A percentile compares a stretch with the other conserved stretches of the same genome.
Evolutionary conservation across 2,113 vertebrate species (phyloP).

Genomic region (Hyperoodon ampullatus): DNA sequence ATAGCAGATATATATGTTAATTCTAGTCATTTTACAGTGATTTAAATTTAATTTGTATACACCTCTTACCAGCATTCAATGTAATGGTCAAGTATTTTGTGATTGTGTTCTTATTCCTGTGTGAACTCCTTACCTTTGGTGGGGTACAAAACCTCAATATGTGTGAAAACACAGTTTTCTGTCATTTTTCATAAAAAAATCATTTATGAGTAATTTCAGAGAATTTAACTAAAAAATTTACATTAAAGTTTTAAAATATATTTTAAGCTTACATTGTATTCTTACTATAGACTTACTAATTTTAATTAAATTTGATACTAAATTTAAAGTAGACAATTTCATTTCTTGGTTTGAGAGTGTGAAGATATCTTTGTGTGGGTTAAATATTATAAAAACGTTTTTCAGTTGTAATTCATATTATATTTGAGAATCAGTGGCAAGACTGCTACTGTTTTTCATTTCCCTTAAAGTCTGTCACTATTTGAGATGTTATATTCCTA

Average conservation of each 20-base stretch:
- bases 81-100: not conserved
- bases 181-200: not conserved
- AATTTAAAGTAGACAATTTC: constrained; percentile 39
- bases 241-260: not conserved
- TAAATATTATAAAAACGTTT: constrained; percentile 43
- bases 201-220: constrained; percentile 19
- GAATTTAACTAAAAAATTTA: not conserved
- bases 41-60: not conserved
- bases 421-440: constrained; percentile 31
- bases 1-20: not conserved
- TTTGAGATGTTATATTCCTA: constrained; percentile 13
- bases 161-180: constrained; percentile 4
- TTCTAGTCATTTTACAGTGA: not conserved
- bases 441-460: not conserved
- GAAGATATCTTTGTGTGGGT: constrained; percentile 87
- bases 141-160: not conserved
- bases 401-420: constrained; percentile 18
- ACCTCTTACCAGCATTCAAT: not conserved
- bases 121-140: constrained; percentile 28
- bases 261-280: not conserved
- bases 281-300: not conserved
- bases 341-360: constrained; percentile 79
- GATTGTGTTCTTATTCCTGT: not conserved
- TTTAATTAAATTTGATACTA: constrained; percentile 2
- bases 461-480: not conserved